Conservation (phyloP, 1,140 invertebrate species). For the Plodia interpunctella region DNA sequence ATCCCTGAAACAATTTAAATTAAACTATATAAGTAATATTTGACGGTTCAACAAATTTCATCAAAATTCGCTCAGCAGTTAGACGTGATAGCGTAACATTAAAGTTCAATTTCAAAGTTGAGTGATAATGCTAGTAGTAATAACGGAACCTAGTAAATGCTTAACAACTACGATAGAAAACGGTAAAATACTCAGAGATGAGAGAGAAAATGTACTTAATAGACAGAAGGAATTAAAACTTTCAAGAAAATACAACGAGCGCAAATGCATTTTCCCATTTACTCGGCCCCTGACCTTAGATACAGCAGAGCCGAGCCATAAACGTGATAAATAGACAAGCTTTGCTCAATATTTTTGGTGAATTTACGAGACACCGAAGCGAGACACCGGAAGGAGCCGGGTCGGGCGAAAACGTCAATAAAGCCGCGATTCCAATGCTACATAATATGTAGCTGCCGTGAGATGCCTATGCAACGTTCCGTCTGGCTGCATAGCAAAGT, state of each 20-base stretch:
- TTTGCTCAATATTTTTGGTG: conserved; percentile 42
- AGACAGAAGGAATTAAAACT: conserved; percentile 4
- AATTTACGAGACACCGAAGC: conserved; percentile 37
- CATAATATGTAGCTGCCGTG: not conserved
- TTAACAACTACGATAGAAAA: too few relatives aligned
- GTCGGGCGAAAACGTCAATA: conserved; percentile 42
- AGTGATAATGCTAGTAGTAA: too few relatives aligned
- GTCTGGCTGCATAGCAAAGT: too few relatives aligned
- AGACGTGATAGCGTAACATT: too few relatives aligned
- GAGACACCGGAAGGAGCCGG: conserved; percentile 30
- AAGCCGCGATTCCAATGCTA: conserved; percentile 17
- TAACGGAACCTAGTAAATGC: too few relatives aligned
- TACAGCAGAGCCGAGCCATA: conserved; percentile 31
- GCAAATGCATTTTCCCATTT: conserved; percentile 35
- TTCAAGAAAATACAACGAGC: conserved; percentile 2
- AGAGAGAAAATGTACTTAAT: conserved; percentile 6
- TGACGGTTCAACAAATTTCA: too few relatives aligned
- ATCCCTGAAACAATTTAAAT: conserved; percentile 72
- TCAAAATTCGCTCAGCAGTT: too few relatives aligned
- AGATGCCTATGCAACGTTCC: not conserved
- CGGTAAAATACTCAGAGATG: too few relatives aligned
- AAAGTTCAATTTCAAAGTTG: too few relatives aligned
- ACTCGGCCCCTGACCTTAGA: conserved; percentile 31
- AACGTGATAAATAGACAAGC: conserved; percentile 50
- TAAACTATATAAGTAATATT: too few relatives aligned